Evolutionary conservation across 2,113 vertebrate genomes (phyloP).

Genomic region (Hymenochirus boettgeri): DNA sequence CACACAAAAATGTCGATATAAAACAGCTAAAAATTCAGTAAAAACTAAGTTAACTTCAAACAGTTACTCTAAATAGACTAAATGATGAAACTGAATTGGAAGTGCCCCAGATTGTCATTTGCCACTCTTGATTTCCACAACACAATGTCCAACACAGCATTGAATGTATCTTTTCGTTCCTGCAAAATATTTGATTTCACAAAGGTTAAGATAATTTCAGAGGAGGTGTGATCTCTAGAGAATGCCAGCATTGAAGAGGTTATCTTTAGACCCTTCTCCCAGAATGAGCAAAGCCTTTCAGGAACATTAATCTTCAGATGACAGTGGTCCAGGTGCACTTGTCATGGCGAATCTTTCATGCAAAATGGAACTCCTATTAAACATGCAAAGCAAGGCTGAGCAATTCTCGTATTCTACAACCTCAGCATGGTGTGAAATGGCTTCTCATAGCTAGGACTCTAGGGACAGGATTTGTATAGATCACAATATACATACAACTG

Average conservation of each 20-base stretch:
- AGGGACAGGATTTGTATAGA: neutral
- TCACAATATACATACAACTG: too few relatives aligned
- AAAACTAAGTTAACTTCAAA: too few relatives aligned
- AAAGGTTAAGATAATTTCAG: neutral
- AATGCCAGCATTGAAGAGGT: slow-evolving; percentile 8
- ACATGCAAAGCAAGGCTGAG: neutral
- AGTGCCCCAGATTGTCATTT: too few relatives aligned
- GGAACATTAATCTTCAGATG: slow-evolving; percentile 29
- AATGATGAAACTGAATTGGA: too few relatives aligned
- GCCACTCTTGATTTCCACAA: too few relatives aligned
- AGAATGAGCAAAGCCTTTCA: slow-evolving; percentile 7
- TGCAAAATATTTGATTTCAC: slow-evolving; percentile 17
- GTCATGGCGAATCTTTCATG: slow-evolving; percentile 29
- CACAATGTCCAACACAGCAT: slow-evolving; percentile 1
- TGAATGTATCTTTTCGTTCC: neutral
- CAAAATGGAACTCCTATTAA: slow-evolving; percentile 13
- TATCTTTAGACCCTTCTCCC: neutral
- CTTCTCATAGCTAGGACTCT: neutral
- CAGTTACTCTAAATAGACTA: too few relatives aligned
- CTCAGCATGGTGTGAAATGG: neutral
- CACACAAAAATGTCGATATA: too few relatives aligned
- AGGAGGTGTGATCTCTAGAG: neutral
- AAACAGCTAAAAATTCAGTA: too few relatives aligned
- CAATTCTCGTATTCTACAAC: neutral
- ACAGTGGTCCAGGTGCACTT: slow-evolving; percentile 35